Base-by-base conservation (phyloP, 2,888 invertebrate species). In the Julus scanicus region DNA sequence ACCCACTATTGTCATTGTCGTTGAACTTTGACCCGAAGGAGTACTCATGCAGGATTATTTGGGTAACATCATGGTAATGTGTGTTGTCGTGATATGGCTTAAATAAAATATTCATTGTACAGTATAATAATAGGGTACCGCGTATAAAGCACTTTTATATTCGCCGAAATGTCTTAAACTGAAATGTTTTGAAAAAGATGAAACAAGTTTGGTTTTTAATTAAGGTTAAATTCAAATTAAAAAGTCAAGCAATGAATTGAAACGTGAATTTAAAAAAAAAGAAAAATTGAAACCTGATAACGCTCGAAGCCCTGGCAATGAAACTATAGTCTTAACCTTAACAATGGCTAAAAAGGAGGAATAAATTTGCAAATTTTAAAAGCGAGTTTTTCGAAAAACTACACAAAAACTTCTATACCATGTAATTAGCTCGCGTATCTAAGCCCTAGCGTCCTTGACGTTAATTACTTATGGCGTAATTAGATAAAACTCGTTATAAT, bases 261-360 rank as follows among this genome's bases (percentile, higher is more conserved):
- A 63, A 63, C 63, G 17, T 57, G 29, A 29, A 57, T 17, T 57
- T 57, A 57, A 57, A 57, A 57, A 57, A 20, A 63, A 8, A 8
- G n/a, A n/a, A 63, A 3, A n/a, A 20, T n/a, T 6, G n/a, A 20
- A 20, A 20, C 20, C 6, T 20, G 9, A 63, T 63, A 63, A 20
- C 63, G 63, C 63, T 20, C 63, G 63, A 63, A 63, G 63, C 63
- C 63, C 63, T 63, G 63, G 8, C 63, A 63, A 20, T 63, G 63
- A 63, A 63, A 63, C 63, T 63, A 44, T 44, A 20, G 63, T 63
- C 20, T 63, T 89, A 87, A 44, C 94, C 88, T 37, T 87, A 94
- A 63, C 63, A 63, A 63, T 63, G 63, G 63, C 8, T 20, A 20
- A 63, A 53, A 63, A 63, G 20, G 63, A 63, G n/a, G 20, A 63